Evolutionary conservation across 2,888 invertebrate genomes (phyloP).

Genomic region (Epinotia brunnichana): DNA sequence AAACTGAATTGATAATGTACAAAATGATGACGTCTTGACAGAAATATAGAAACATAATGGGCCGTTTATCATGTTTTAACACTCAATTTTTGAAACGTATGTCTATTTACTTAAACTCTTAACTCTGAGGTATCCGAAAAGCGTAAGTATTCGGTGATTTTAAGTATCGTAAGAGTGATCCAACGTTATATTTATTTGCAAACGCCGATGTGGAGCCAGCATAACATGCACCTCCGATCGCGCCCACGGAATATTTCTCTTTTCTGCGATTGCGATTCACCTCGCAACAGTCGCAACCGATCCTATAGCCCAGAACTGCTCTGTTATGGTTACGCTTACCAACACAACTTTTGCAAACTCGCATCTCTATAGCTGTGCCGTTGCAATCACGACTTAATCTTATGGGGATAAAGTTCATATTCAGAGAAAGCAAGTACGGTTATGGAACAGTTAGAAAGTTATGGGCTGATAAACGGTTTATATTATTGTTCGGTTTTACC

Average conservation of each 20-base stretch:
- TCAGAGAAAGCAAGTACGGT: neutral
- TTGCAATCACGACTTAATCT: conserved; percentile 1
- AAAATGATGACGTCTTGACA: too few species aligned
- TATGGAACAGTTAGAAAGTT: neutral
- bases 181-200: neutral
- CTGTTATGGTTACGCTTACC: conserved; percentile 15
- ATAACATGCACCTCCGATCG: conserved; percentile 4
- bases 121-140: too few species aligned
- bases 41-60: too few species aligned
- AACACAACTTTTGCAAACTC: neutral
- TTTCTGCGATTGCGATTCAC: conserved; percentile 11
- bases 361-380: neutral
- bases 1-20: too few species aligned
- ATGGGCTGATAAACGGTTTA: neutral
- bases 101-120: too few species aligned
- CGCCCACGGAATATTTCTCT: conserved; percentile 16
- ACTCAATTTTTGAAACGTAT: too few species aligned
- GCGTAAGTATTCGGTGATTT: too few species aligned
- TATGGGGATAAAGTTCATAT: neutral
- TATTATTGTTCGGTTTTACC: conserved; percentile 16
- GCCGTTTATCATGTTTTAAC: too few species aligned
- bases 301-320: conserved; percentile 17
- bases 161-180: too few species aligned
- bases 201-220: neutral
- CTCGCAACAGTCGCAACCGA: conserved; percentile 20